phyloP scores from a whole-genome alignment of 1,140 invertebrate species.

The Andrena cerasifolii region DNA sequence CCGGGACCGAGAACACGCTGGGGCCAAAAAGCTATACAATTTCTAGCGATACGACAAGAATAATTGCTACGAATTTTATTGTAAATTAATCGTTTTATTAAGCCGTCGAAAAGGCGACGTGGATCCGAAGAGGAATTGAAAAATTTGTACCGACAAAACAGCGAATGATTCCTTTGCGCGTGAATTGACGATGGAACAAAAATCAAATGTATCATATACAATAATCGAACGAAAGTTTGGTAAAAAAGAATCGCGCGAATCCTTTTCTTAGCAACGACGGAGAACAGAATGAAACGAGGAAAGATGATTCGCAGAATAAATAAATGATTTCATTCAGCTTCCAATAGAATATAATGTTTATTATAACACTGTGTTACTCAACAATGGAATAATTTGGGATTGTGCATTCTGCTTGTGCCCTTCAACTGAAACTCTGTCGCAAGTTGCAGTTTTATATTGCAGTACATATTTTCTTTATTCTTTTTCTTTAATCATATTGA shows the following conservation, averaged over 20 bases:
- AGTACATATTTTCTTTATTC: constrained; percentile 45
- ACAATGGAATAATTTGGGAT: constrained; percentile 74
- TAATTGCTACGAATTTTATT: constrained; percentile 23
- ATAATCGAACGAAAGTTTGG: not conserved
- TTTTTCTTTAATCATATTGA: constrained; percentile 23
- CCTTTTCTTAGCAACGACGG: constrained; percentile 5
- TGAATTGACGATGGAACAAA: too few species aligned
- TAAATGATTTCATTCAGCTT: constrained; percentile 42
- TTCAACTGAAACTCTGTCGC: constrained; percentile 68
- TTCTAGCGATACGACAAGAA: constrained; percentile 74
- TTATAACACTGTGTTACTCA: constrained; percentile 76
- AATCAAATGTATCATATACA: not conserved
- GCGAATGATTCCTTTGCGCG: too few species aligned
- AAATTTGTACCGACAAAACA: not conserved
- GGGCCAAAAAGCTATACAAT: constrained; percentile 86
- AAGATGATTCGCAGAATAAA: constrained; percentile 9
- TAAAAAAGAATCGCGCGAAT: not conserved
- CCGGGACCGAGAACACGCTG: constrained; percentile 83
- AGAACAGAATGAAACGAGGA: not conserved
- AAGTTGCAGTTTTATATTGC: constrained; percentile 64
- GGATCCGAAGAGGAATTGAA: not conserved
- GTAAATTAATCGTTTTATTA: constrained; percentile 2
- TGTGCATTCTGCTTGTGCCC: constrained; percentile 79
- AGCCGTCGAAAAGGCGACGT: not conserved
- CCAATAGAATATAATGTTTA: constrained; percentile 77